Evolutionary conservation across 2,888 invertebrate species (phyloP).

Genomic region (Unio delphinus): DNA sequence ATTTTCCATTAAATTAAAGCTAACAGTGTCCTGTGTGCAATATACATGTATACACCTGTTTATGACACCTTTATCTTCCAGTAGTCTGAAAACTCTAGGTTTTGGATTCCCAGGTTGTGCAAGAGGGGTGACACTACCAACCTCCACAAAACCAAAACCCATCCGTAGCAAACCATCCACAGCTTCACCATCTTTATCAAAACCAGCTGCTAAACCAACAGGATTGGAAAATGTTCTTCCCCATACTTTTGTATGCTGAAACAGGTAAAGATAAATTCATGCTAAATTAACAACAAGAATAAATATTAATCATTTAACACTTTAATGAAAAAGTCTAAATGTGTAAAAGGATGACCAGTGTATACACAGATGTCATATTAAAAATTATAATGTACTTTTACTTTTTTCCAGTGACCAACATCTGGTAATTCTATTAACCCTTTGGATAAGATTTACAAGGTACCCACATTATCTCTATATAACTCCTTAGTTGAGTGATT

Average conservation of each 20-base stretch:
- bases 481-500: no score
- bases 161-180: slow-evolving; percentile 84
- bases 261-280: slow-evolving; percentile 21
- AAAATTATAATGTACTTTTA: no score
- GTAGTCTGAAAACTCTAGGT: slow-evolving; percentile 92
- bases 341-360: no score
- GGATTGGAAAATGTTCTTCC: slow-evolving; percentile 87
- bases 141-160: slow-evolving; percentile 96
- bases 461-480: no score
- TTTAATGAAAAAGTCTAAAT: no score
- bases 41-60: slow-evolving; percentile 79
- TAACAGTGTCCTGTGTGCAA: not conserved
- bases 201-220: slow-evolving; percentile 97
- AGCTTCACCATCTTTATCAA: slow-evolving; percentile 97
- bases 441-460: no score
- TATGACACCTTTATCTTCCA: slow-evolving; percentile 89
- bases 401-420: no score
- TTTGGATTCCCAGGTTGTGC: slow-evolving; percentile 94
- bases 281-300: no score
- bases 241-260: slow-evolving; percentile 82
- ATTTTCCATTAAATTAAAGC: not conserved
- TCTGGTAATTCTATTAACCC: no score
- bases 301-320: no score
- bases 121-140: slow-evolving; percentile 94
- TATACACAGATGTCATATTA: no score